Conservation (phyloP, 2,888 invertebrate species). For the Amphipyra berbera region DNA sequence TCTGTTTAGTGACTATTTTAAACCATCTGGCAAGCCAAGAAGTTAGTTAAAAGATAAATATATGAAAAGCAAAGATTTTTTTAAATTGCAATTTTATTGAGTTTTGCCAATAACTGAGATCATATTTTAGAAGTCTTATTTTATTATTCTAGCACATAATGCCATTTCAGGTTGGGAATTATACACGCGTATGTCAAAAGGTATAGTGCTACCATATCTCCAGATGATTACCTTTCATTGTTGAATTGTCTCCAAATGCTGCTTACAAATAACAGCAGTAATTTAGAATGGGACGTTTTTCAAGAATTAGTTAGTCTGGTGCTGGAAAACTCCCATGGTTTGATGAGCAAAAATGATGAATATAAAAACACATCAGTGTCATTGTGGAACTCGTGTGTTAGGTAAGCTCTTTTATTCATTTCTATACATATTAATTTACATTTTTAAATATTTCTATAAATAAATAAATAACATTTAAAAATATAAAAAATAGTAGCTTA, state of each 20-base stretch:
- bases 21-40: no score
- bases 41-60: no score
- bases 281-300: slow-evolving; percentile 70
- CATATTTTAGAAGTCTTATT: no score
- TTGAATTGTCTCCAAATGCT: slow-evolving; percentile 69
- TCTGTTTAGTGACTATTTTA: no score
- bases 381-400: slow-evolving; percentile 83
- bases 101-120: no score
- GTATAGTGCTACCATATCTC: slow-evolving; percentile 65
- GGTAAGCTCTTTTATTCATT: slow-evolving; percentile 65
- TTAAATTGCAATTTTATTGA: no score
- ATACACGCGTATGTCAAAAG: slow-evolving; percentile 73
- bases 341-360: slow-evolving; percentile 54
- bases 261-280: slow-evolving; percentile 64
- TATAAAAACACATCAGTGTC: slow-evolving; percentile 59
- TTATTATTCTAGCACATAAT: background rate
- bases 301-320: slow-evolving; percentile 68
- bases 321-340: slow-evolving; percentile 58
- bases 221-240: slow-evolving; percentile 68
- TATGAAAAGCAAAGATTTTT: no score
- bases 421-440: no score
- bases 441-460: no score
- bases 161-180: slow-evolving; percentile 77
- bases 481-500: no score
- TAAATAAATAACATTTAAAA: no score